Evolutionary conservation across 2,888 invertebrate species (phyloP).

Genomic region (Mythimna lalbum): DNA sequence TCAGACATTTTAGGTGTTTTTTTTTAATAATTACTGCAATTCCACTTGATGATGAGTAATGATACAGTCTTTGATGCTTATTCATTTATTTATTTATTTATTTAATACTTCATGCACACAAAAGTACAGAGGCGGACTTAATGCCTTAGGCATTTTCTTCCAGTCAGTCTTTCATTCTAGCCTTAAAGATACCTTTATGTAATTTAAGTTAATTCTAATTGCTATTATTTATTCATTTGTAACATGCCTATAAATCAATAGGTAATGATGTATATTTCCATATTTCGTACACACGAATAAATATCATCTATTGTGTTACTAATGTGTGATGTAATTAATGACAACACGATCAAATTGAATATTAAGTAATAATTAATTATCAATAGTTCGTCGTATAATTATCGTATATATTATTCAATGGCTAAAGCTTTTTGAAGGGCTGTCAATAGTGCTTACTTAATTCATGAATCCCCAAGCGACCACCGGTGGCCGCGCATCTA

Average conservation of each 20-base stretch:
- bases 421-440: not conserved
- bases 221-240: not conserved
- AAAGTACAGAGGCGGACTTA: too few relatives aligned
- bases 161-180: too few relatives aligned
- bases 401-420: slow-evolving; percentile 15
- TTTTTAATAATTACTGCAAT: too few relatives aligned
- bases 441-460: not conserved
- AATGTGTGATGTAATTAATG: slow-evolving; percentile 32
- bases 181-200: too few relatives aligned
- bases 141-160: too few relatives aligned
- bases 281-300: not conserved
- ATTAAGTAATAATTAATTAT: slow-evolving; percentile 25
- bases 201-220: not conserved
- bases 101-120: too few relatives aligned
- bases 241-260: not conserved
- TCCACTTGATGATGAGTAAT: too few relatives aligned
- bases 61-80: too few relatives aligned
- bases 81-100: too few relatives aligned
- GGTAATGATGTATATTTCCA: not conserved
- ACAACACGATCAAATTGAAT: slow-evolving; percentile 17
- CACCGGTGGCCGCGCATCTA: too few relatives aligned
- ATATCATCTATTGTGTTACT: slow-evolving; percentile 7
- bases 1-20: too few relatives aligned
- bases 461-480: too few relatives aligned
- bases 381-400: slow-evolving; percentile 2